These are phyloP conservation scores for Rhynchonycteris naso DNA, from an alignment of 2,797 vertebrate genomes.

Conservation along the genomic window DNA sequence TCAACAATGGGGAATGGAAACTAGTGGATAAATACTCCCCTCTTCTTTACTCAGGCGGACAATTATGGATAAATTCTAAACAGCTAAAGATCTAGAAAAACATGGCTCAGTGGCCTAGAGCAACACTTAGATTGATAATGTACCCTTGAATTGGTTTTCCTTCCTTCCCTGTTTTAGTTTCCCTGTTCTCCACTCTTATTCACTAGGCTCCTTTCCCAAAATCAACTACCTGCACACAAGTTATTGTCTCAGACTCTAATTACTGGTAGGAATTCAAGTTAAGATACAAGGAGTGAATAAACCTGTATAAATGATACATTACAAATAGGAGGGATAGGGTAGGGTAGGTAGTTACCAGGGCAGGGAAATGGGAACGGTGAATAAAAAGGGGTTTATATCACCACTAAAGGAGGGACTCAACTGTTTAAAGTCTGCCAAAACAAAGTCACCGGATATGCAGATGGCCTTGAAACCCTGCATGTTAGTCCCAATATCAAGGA, in stretches of 20 bases:
- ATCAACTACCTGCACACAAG: background rate
- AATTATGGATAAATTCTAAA: background rate
- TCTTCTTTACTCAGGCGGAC: background rate
- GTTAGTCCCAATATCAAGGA: too few relatives aligned
- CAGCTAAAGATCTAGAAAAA: background rate
- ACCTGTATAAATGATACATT: background rate
- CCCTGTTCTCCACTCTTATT: background rate
- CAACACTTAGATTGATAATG: background rate
- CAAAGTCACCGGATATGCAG: too few relatives aligned
- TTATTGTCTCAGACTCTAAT: background rate
- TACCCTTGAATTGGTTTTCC: constrained; percentile 19
- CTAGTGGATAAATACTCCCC: background rate
- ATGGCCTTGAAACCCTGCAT: too few relatives aligned
- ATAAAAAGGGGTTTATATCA: too few relatives aligned
- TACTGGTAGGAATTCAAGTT: background rate
- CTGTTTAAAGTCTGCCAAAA: too few relatives aligned
- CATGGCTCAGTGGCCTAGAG: background rate
- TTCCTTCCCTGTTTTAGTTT: background rate
- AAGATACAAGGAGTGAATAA: background rate
- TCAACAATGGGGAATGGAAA: background rate
- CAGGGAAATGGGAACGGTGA: too few relatives aligned
- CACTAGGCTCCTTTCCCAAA: background rate
- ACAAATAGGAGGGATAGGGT: background rate
- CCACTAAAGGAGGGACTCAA: too few relatives aligned
- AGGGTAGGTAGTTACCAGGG: too few relatives aligned